These are phyloP conservation scores for Urocynchramus pylzowi DNA, from an alignment of 2,113 vertebrate genomes.

Conservation along the genomic window DNA sequence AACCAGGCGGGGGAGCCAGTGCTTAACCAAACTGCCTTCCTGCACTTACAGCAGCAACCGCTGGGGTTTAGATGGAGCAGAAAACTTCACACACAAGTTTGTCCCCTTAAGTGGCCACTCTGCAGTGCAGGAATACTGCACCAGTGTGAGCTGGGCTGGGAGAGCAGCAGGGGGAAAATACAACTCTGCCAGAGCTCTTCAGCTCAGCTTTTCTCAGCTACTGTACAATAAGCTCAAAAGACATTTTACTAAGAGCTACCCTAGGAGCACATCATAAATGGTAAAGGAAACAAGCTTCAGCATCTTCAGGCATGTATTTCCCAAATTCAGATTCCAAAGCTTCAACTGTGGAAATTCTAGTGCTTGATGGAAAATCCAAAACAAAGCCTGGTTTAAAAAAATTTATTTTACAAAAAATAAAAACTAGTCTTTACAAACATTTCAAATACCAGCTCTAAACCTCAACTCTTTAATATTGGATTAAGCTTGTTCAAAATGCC, in stretches of 20 bases:
- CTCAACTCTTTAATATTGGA: slow-evolving; percentile 44
- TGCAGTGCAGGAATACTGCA: background rate
- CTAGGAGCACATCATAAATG: background rate
- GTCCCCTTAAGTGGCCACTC: background rate
- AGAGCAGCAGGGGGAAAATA: background rate
- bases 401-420: slow-evolving; percentile 86
- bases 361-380: slow-evolving; percentile 51
- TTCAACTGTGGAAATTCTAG: background rate
- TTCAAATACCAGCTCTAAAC: slow-evolving; percentile 74
- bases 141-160: background rate
- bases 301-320: background rate
- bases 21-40: background rate
- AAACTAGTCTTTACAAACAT: slow-evolving; percentile 80
- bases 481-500: slow-evolving; percentile 69
- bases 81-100: background rate
- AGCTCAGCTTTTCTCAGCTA: background rate
- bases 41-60: accelerated
- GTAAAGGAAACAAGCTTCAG: background rate
- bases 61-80: background rate
- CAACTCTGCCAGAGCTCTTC: background rate
- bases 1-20: slow-evolving; percentile 34
- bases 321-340: background rate
- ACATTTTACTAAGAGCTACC: background rate
- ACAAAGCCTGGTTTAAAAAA: slow-evolving; percentile 62
- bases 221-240: background rate